Evolutionary conservation across 2,797 vertebrate genomes (phyloP).

Genomic region (Gobio occitaniae): DNA sequence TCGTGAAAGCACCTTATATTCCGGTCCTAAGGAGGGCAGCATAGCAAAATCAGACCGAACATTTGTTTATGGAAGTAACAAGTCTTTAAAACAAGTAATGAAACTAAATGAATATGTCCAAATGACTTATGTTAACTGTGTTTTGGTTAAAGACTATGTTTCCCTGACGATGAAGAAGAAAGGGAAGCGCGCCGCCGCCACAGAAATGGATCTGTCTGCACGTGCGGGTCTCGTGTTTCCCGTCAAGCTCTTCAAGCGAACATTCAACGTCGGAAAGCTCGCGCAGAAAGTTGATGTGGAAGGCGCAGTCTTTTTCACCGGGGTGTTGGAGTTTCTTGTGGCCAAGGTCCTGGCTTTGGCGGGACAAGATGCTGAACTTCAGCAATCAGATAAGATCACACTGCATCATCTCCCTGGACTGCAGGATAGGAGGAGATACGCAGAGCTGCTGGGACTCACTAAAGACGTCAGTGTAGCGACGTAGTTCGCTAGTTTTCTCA

Average conservation of each 20-base stretch:
- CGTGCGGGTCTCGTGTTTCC: slow-evolving; percentile 44
- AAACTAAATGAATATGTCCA: not conserved
- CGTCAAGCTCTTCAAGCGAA: not conserved
- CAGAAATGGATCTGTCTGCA: not conserved
- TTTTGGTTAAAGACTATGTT: not conserved
- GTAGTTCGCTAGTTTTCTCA: not conserved
- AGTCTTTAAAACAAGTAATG: not conserved
- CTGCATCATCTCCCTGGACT: slow-evolving; percentile 43
- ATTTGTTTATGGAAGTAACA: not conserved
- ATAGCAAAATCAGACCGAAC: not conserved
- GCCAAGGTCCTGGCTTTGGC: slow-evolving; percentile 32
- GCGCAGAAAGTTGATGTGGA: not conserved
- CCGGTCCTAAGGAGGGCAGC: not conserved
- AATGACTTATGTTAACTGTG: not conserved
- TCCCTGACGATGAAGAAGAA: not conserved
- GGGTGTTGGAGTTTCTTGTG: slow-evolving; percentile 46
- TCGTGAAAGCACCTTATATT: not conserved
- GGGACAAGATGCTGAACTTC: not conserved
- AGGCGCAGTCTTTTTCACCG: slow-evolving; percentile 44
- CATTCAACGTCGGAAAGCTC: not conserved
- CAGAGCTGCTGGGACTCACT: not conserved
- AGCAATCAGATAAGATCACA: slow-evolving; percentile 23
- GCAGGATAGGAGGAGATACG: slow-evolving; percentile 20
- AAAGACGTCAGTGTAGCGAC: not conserved
- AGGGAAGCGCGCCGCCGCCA: no score